Evolutionary conservation across 2,888 invertebrate genomes (phyloP), one percentile per base, ranked within the genome.

Genomic region (Eupithecia pulchellata): DNA sequence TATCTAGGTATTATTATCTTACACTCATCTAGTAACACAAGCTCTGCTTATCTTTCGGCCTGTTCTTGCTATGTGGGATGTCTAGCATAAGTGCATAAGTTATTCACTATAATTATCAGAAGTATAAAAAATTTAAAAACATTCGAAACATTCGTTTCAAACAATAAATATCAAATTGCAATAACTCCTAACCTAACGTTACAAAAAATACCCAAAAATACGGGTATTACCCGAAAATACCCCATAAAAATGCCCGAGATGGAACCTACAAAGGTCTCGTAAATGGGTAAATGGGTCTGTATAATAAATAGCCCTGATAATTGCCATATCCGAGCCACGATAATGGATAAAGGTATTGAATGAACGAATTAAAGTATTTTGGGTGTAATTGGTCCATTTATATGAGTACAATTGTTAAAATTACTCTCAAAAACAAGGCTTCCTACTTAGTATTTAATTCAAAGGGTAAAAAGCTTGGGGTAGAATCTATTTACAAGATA

Each of bases 221-320:
- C 52, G 64, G 58, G 71, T 72, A 74, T 73, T 68, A 68, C 64
- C 47, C 69, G 68, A 66, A 66, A 75, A 74, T 69, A 68, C 72
- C 68, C 71, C 58, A 58, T 60, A 68, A 62, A 74, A 72, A 72
- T 71, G 70, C 69, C 72, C 52, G 75, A 78, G 77, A 77, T 76
- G 72, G 72, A 77, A 79, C 75, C 75, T 76, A 79, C 77, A 77
- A 72, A 73, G 64, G 71, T 58, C 60, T 52, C 52, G 52, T 52
- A 52, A 57, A 68, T 75, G 68, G 52, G 52, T 73, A 73, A 77
- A 74, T 68, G 76, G 78, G 70, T 60, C 76, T 71, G 79, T 79
- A 75, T 81, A 81, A 84, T 82, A 82, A 85, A 87, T 85, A 80
- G 78, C 70, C 73, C 79, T 77, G 81, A 86, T 87, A 86, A 87